Evolutionary conservation across 2,797 vertebrate species (phyloP), one percentile per base, ranked within the genome.

Genomic region (Gouania willdenowi): DNA sequence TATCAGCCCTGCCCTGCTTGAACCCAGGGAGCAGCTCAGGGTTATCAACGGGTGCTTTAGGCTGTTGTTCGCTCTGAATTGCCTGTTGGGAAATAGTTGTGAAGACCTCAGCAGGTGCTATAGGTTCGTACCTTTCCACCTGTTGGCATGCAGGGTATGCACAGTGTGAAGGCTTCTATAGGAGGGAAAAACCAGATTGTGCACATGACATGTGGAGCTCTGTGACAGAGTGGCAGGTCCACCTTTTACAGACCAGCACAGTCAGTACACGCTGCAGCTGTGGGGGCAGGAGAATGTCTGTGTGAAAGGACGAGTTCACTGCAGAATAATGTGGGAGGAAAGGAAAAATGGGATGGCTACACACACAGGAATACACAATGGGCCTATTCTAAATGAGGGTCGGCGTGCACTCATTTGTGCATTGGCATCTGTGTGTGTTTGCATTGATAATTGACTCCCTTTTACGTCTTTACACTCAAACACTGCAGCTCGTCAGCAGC

Each of bases 301-400:
- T 66, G 49, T 84, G 65, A 77, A 64, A 67, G 24, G 28, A 58
- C 18, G 32, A 71, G 56, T 55, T 60, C 56, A 70, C 74, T 77
- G 72, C 81, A 76, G 51, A 71, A 62, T 66, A 65, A 58, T 57
- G 14, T 14, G 14, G 56, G 31, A 49, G 34, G n/a, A 5, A 8
- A 35, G 61, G 40, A 58, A 53, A 36, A 70, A 50, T 32, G 41
- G 66, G 64, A 54, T 39, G 68, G 53, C 26, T 20, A 49, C 41
- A 41, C 34, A 58, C 26, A 50, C 20, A 56, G 24, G 21, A 21
- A 69, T 23, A 76, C 82, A 76, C 82, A 86, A 84, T 77, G 57
- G 41, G 8, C 30, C 55, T 41, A 46, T 82, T 82, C 71, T 66
- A 43, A 52, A 51, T 66, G 41, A 59, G 50, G 32, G 51, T 51